Evolutionary conservation across 2,888 invertebrate species (phyloP), one percentile per base, ranked within the genome.

Genomic region (Troides oblongomaculatus): DNA sequence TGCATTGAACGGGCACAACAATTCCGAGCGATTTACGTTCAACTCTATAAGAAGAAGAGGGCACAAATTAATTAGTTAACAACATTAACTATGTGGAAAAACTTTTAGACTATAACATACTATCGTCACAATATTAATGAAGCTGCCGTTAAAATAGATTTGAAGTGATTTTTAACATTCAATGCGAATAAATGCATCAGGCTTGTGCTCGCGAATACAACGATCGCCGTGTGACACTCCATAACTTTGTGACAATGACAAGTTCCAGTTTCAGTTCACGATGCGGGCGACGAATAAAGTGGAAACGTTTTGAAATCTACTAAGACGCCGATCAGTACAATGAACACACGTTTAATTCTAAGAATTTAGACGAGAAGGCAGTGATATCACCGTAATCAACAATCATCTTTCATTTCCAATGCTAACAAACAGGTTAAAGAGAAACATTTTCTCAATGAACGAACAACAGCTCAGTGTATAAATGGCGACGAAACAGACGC

Each of bases 401-500:
- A 76, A 76, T 74, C 77, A 70, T 56, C 76, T 79, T 81, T 79
- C 77, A 76, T 76, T 82, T 81, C 75, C 79, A 82, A 82, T 80
- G 80, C 79, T 81, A 88, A 89, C 86, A 85, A 86, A 80, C 78
- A 79, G 65, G 81, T 79, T 75, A 81, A n/a, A 79, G 81, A 79
- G 80, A 81, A 81, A 79, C 78, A 75, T 77, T 77, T 77, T 76
- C 76, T 74, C 76, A 84, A 81, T 8, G n/a, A 53, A 18, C 80
- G 72, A 80, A 83, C 78, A 88, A 87, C 86, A 87, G 82, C 79
- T 82, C 83, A 79, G 86, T 81, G 86, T 81, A 79, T 86, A 87
- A 87, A 79, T 90, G 89, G 90, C 90, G 85, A 86, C 76, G 78
- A 81, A 87, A 89, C 84, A 86, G 82, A 84, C 85, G 84, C 86